Evolutionary conservation across 2,113 vertebrate species (phyloP).

Genomic region (Haplotaxodon microlepis): DNA sequence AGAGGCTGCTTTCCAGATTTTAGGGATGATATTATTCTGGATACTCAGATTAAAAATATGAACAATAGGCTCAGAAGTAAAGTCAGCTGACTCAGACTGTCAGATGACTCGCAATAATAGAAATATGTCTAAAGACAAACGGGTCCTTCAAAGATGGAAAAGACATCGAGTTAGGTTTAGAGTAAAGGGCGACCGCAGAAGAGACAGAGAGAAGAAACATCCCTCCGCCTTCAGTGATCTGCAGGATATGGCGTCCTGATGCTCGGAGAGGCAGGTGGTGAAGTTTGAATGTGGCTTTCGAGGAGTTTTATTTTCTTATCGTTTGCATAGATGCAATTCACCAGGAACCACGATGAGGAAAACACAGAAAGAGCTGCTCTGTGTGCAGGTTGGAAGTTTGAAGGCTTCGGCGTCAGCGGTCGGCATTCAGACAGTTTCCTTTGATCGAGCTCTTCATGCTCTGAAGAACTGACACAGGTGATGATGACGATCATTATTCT

Average conservation of each 20-base stretch:
- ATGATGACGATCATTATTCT: background rate
- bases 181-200: background rate
- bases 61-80: background rate
- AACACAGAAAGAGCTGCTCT: background rate
- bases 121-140: background rate
- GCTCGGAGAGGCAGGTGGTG: background rate
- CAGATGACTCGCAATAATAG: fast-evolving
- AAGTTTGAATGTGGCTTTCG: background rate
- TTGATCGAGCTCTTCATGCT: background rate
- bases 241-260: background rate
- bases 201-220: background rate
- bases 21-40: background rate
- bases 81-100: background rate
- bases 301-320: background rate
- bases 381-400: background rate
- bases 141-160: background rate
- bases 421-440: background rate
- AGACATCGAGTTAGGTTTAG: background rate
- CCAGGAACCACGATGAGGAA: background rate
- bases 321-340: background rate
- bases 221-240: background rate
- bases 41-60: background rate
- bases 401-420: background rate
- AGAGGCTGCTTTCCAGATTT: background rate
- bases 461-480: background rate